These are phyloP conservation scores for Zoroaster sp. DNA, from an alignment of 53 echinoderm and acorn worm species.

Conservation along the genomic window DNA sequence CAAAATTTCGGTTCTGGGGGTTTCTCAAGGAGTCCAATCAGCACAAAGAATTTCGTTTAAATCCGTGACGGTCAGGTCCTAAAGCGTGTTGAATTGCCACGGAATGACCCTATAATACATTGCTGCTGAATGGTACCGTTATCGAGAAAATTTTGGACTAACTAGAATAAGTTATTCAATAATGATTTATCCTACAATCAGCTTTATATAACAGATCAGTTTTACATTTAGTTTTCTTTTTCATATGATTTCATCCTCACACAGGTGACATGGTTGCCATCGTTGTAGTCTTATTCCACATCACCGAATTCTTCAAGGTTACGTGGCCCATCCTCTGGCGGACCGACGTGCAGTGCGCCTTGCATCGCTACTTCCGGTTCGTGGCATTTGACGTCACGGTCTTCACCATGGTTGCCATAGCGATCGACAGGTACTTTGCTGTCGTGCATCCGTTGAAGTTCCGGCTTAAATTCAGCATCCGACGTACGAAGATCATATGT, in stretches of 20 bases:
- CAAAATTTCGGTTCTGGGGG: no score
- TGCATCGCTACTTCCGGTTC: conserved; percentile 83
- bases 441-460: conserved; percentile 79
- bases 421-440: conserved; percentile 86
- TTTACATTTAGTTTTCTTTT: not conserved
- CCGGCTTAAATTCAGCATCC: conserved; percentile 64
- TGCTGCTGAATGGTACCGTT: no score
- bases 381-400: conserved; percentile 82
- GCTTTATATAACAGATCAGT: no score
- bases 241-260: not conserved
- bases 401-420: conserved; percentile 93
- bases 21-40: no score
- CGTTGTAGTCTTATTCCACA: conserved; percentile 77
- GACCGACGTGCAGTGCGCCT: conserved; percentile 64
- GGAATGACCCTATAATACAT: no score
- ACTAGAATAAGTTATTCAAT: no score
- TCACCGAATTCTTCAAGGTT: conserved; percentile 82
- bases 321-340: conserved; percentile 89
- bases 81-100: no score
- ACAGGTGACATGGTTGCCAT: conserved; percentile 78
- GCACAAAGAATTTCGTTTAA: no score
- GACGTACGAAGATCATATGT: conserved; percentile 70
- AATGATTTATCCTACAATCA: no score
- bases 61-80: no score
- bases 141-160: no score